Evolutionary conservation across 2,797 vertebrate genomes (phyloP).

Genomic region (Echeneis naucrates): DNA sequence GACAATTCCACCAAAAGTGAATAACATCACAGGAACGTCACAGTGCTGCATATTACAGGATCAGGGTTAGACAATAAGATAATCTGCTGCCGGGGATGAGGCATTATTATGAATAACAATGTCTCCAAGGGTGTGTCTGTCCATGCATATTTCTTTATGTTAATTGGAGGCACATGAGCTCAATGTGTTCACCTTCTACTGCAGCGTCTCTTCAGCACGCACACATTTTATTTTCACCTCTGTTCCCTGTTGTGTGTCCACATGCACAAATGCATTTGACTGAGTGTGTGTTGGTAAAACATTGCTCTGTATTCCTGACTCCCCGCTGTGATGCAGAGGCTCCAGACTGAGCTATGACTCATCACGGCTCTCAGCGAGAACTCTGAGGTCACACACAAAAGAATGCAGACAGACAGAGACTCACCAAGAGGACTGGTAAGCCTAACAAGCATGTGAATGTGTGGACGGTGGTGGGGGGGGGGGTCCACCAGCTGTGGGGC

Average conservation of each 20-base stretch:
- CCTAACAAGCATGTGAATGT: constrained; percentile 28
- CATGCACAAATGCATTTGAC: constrained; percentile 7
- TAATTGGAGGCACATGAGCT: constrained; percentile 37
- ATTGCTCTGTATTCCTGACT: constrained; percentile 68
- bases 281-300: constrained; percentile 24
- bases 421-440: constrained; percentile 26
- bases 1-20: constrained; percentile 59
- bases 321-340: constrained; percentile 68
- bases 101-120: constrained; percentile 57
- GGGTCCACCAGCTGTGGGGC: constrained; percentile 16
- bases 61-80: constrained; percentile 66
- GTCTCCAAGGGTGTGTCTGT: constrained; percentile 29
- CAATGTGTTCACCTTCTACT: constrained; percentile 13
- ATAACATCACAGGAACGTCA: constrained; percentile 64
- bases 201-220: neutral
- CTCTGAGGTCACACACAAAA: constrained; percentile 73
- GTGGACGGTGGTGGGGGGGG: neutral
- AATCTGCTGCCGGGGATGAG: constrained; percentile 55
- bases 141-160: constrained; percentile 32
- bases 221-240: neutral
- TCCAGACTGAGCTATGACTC: constrained; percentile 78
- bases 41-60: constrained; percentile 63
- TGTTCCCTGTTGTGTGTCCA: neutral
- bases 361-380: constrained; percentile 67
- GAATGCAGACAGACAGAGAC: constrained; percentile 48